Evolutionary conservation across 2,113 vertebrate genomes (phyloP).

Genomic region (Pomatorhinus ruficollis): DNA sequence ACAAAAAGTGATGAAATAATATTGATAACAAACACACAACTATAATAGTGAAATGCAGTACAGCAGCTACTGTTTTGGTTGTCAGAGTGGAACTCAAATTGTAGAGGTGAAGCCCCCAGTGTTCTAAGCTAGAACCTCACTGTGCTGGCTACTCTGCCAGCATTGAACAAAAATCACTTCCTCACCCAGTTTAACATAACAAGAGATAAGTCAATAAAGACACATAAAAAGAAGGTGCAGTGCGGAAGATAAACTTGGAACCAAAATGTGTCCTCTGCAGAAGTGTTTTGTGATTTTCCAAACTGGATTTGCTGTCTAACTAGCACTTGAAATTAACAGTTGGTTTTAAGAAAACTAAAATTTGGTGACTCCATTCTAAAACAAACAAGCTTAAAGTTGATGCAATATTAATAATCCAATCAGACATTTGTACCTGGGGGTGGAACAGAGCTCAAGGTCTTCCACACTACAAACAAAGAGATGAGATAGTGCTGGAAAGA

Average conservation of each 20-base stretch:
- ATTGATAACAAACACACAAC: neutral
- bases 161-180: neutral
- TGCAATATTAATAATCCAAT: constrained; percentile 73
- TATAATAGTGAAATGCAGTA: neutral
- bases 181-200: neutral
- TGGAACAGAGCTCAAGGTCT: constrained; percentile 69
- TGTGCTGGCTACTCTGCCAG: neutral
- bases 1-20: neutral
- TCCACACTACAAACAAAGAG: constrained; percentile 49
- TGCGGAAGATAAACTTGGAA: neutral
- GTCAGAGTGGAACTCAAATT: neutral
- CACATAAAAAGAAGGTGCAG: neutral
- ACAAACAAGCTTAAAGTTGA: constrained; percentile 56
- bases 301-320: neutral
- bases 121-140: neutral
- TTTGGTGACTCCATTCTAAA: constrained; percentile 30
- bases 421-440: constrained; percentile 55
- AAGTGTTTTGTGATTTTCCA: neutral
- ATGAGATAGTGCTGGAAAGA: neutral
- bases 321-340: neutral
- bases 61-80: neutral
- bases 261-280: neutral
- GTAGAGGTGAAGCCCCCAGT: neutral
- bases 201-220: neutral
- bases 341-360: constrained; percentile 32